Percentiles rank a stretch among this genome's conserved stretches.
phyloP scores from a whole-genome alignment of 2,888 invertebrate species.

The Archips crataeganus region DNA sequence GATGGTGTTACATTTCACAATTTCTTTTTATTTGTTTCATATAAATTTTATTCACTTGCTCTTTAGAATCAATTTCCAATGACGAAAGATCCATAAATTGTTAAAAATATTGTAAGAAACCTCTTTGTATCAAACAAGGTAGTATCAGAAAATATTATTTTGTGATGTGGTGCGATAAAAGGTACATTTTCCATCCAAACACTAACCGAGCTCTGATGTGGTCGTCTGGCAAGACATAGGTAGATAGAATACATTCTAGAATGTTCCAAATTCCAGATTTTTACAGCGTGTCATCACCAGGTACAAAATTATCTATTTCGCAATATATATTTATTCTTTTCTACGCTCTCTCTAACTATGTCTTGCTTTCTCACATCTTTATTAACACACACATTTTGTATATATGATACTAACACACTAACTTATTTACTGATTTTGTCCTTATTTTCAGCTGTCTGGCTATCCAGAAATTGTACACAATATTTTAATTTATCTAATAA shows the following conservation, averaged over 20 bases:
- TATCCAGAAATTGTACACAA: not conserved
- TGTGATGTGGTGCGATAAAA: slow-evolving; percentile 61
- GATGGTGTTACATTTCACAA: no score
- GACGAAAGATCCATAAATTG: not conserved
- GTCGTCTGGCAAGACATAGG: slow-evolving; percentile 82
- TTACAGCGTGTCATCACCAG: slow-evolving; percentile 63
- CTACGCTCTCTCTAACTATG: slow-evolving; percentile 80
- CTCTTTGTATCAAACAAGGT: not conserved
- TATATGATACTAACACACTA: slow-evolving; percentile 38
- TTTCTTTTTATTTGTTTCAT: no score
- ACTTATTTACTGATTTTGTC: slow-evolving; percentile 43
- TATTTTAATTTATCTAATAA: no score
- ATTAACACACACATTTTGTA: slow-evolving; percentile 45
- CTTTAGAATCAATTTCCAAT: no score
- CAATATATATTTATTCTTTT: slow-evolving; percentile 57
- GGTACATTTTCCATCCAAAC: slow-evolving; percentile 47
- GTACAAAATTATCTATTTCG: slow-evolving; percentile 57
- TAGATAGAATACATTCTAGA: slow-evolving; percentile 60
- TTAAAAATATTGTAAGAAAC: no score
- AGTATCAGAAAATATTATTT: not conserved
- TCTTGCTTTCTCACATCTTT: slow-evolving; percentile 82
- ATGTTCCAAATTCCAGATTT: slow-evolving; percentile 52
- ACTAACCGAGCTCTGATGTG: slow-evolving; percentile 83
- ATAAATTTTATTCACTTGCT: no score
- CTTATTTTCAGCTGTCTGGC: slow-evolving; percentile 36